Evolutionary conservation across 2,888 invertebrate genomes (phyloP), one percentile per base, ranked within the genome.

Genomic region (Lysandra bellargus): DNA sequence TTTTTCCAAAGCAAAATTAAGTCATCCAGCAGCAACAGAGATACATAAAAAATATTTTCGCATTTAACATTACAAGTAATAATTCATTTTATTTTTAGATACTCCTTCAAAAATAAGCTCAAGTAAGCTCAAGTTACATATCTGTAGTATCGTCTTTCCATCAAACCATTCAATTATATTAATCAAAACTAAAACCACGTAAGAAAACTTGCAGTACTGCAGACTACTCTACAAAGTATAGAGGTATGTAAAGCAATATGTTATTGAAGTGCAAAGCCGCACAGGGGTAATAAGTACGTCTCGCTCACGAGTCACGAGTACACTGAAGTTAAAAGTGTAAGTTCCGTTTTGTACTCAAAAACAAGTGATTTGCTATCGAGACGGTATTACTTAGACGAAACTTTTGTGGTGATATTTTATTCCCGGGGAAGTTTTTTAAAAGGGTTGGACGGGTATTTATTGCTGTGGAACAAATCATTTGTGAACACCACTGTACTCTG

Each of bases 271-370:
- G 14, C 64, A 69, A 33, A 23, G 69, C 33, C 69, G 33, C 69
- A 69, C 84, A 80, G 83, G 84, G 86, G 85, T 73, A 85, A 83
- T 85, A 80, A 89, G 89, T 82, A 79, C 84, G 83, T 84, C 85
- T 86, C 86, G 84, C 83, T 85, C 84, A 81, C 80, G 84, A 83
- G 78, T 83, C 84, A 81, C 80, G 84, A 83, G 78, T 83, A 77
- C 85, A 85, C 83, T 78, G 85, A 78, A 64, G 80, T 81, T 77
- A 78, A 81, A 81, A 81, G 81, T 80, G 81, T 57, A 57, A 78
- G 79, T 80, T 83, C 80, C 72, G 82, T 61, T 80, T 79, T 78
- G 74, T 74, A 78, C 80, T 80, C 44, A 80, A 78, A 69, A 69
- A 78, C 78, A 73, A 82, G 82, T 81, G 82, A 82, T 82, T 82